Evolutionary conservation across 2,797 vertebrate genomes (phyloP), one percentile per base, ranked within the genome.

Genomic region (Astyanax mexicanus): DNA sequence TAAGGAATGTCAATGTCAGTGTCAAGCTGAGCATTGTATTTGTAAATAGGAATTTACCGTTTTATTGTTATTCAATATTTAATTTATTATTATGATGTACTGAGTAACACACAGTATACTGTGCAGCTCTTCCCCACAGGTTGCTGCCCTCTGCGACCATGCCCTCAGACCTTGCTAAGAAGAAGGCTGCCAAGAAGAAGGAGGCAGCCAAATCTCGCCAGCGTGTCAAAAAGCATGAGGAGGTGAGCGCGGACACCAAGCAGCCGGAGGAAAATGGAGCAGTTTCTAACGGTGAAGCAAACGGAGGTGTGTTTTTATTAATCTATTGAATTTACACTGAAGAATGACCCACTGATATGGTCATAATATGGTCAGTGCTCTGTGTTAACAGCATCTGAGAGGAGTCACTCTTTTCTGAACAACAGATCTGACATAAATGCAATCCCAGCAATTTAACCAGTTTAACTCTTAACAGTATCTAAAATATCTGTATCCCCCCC

Each of bases 161-260:
- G 96, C 96, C 96, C 72, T 98, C 97, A 5, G 96, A 98, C 82
- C 84, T 97, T 84, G 97, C 97, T 66, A 98, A 98, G 87, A 98
- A 98, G 90, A 98, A 98, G 82, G 97, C 96, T 21, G 96, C 96
- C 1, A 98, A 98, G 89, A 98, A 98, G 91, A 98, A 98, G 90
- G 96, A 98, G 85, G 96, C 96, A 6, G 96, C 96, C 10, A 98
- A 97, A 87, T 92, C 94, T 27, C 95, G 96, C 17, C 93, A 94
- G 81, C 92, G 95, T 27, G 92, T 95, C 52, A 96, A 92, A 84
- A 96, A 94, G 40, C 74, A 84, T 7, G 91, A 93, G 0, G 96
- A 96, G 11, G 85, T 92, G 27, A 92, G 94, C 3, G 95, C 70
- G 21, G 95, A 96, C 11, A 51, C 47, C 1, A 93, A 91, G 15